Conservation (phyloP, 1,140 invertebrate genomes). For the Sinella curviseta region DNA sequence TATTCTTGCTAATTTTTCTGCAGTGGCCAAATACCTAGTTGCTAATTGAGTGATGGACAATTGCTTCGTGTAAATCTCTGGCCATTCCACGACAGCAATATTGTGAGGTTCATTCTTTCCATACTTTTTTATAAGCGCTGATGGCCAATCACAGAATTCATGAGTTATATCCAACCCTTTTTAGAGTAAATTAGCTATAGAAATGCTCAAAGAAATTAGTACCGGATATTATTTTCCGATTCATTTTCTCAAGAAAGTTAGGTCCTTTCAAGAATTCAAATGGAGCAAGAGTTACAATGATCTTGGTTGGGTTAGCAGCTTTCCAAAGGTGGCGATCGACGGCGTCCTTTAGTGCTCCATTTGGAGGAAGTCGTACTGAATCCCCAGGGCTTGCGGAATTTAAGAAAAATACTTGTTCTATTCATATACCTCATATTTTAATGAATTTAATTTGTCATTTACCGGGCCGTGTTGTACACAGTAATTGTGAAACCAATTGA, state of each 20-base stretch:
- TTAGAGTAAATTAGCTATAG: too few species aligned
- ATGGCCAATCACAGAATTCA: too few species aligned
- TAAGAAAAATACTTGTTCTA: too few species aligned
- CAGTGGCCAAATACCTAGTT: not conserved
- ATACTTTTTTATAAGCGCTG: too few species aligned
- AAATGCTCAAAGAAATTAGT: too few species aligned
- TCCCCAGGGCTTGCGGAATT: not conserved
- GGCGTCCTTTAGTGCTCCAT: not conserved
- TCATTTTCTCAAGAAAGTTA: not conserved
- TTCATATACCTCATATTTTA: too few species aligned
- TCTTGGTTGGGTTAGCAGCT: not conserved
- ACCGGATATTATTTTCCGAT: not conserved
- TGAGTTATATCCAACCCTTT: too few species aligned
- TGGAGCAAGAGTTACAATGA: not conserved
- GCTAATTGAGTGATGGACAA: not conserved
- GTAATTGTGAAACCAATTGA: too few species aligned
- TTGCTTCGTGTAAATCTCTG: not conserved
- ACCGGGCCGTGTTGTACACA: too few species aligned
- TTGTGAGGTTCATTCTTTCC: not conserved
- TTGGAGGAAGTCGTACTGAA: not conserved
- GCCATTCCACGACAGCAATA: not conserved
- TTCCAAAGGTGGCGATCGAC: not conserved
- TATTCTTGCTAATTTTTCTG: not conserved
- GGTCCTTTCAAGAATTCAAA: not conserved
- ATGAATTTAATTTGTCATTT: too few species aligned